These are phyloP conservation scores for Platycnemis pennipes DNA, from an alignment of 2,888 invertebrate species.

Conservation along the genomic window DNA sequence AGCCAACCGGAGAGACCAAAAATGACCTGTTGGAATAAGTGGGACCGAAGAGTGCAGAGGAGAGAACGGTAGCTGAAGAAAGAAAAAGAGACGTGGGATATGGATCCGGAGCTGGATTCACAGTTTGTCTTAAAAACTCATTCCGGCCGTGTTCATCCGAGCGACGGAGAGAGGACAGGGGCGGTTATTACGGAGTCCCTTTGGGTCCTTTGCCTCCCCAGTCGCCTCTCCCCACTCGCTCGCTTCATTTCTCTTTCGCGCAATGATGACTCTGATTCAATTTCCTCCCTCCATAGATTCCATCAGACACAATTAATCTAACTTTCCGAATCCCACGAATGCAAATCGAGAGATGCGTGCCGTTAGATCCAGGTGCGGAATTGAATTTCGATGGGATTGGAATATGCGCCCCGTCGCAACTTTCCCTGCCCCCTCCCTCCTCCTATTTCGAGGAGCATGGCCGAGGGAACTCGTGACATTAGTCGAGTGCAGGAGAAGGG, in stretches of 20 bases:
- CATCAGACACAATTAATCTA: slow-evolving; percentile 30
- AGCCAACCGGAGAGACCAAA: no score
- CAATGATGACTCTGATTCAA: not conserved
- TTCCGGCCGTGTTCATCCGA: not conserved
- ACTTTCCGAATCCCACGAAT: not conserved
- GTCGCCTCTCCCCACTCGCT: not conserved
- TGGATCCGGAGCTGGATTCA: no score
- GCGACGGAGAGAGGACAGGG: not conserved
- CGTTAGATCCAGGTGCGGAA: not conserved
- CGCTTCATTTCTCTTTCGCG: not conserved
- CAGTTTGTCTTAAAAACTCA: no score
- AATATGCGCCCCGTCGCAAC: not conserved
- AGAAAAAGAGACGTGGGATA: no score
- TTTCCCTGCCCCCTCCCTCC: no score
- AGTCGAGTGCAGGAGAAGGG: not conserved
- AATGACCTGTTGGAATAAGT: no score
- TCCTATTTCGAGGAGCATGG: no score
- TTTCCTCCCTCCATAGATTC: not conserved
- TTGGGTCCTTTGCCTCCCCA: not conserved
- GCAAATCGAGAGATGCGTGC: not conserved
- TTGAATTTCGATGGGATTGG: not conserved
- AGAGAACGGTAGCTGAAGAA: no score
- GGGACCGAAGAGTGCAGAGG: no score
- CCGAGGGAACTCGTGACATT: not conserved
- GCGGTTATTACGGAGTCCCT: not conserved